phyloP scores from a whole-genome alignment of 2,113 vertebrate genomes.

The Cisticola juncidis region DNA sequence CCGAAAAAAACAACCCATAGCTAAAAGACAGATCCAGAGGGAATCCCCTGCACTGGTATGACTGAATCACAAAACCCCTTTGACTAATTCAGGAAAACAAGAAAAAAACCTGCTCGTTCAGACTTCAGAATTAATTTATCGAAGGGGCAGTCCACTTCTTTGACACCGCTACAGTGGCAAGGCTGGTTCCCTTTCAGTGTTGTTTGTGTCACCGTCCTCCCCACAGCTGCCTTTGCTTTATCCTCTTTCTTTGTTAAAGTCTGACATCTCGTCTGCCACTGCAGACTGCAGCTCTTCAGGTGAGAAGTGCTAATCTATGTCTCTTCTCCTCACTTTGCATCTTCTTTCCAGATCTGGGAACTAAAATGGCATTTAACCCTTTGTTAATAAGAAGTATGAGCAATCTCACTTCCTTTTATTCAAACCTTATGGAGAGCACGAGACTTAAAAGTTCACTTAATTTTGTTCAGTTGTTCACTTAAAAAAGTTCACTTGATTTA shows the following conservation, averaged over 20 bases:
- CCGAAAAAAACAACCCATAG: background rate
- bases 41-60: background rate
- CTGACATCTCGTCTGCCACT: background rate
- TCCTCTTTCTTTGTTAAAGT: background rate
- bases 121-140: background rate
- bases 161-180: background rate
- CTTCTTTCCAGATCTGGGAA: background rate
- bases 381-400: background rate
- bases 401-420: background rate
- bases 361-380: background rate
- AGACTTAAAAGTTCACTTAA: background rate
- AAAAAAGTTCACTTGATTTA: background rate
- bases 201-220: background rate
- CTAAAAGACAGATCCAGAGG: background rate
- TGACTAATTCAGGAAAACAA: background rate
- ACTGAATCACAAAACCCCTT: background rate
- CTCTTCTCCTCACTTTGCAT: background rate
- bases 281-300: background rate
- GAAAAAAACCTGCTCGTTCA: background rate
- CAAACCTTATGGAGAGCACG: background rate
- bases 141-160: background rate
- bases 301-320: background rate
- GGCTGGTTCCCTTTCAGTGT: background rate
- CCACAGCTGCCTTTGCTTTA: background rate
- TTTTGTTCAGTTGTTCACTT: background rate